A percentile compares a stretch with the other conserved stretches of the same genome.
Evolutionary conservation across 2,888 invertebrate species (phyloP).

Genomic region (Sarcophaga caerulescens): DNA sequence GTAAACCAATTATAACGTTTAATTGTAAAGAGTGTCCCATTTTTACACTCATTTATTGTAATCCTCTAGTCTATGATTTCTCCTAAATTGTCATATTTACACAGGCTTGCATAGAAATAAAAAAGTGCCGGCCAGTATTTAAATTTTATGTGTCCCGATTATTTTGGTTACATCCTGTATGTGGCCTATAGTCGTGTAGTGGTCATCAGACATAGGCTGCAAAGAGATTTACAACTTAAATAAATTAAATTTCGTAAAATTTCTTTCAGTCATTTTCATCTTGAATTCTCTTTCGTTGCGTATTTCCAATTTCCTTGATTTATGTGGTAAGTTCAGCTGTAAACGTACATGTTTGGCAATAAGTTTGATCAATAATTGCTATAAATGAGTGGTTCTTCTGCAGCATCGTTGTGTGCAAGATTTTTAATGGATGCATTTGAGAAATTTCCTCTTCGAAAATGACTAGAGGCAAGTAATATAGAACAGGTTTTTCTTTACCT

Average conservation of each 20-base stretch:
- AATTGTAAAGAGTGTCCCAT: slow-evolving; percentile 11
- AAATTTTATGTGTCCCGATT: not conserved
- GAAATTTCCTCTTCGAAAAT: no score
- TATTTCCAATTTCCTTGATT: not conserved
- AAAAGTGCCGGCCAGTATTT: not conserved
- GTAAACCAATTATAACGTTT: slow-evolving; percentile 54
- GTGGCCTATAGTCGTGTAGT: no score
- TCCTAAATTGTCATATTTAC: not conserved
- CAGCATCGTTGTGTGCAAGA: no score
- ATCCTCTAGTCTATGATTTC: not conserved
- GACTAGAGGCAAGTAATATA: no score
- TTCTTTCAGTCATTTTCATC: not conserved
- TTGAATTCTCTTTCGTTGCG: not conserved
- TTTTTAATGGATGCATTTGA: no score
- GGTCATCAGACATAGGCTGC: not conserved
- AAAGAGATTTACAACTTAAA: slow-evolving; percentile 40
- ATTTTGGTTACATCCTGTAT: not conserved
- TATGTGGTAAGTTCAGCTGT: not conserved
- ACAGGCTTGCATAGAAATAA: not conserved
- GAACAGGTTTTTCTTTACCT: no score
- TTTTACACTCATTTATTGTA: not conserved
- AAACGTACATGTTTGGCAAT: not conserved
- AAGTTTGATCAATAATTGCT: no score
- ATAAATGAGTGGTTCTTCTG: no score
- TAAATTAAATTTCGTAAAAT: slow-evolving; percentile 23